Base-by-base conservation (phyloP, 2,888 invertebrate genomes). In the Taphrorychus bicolor region DNA sequence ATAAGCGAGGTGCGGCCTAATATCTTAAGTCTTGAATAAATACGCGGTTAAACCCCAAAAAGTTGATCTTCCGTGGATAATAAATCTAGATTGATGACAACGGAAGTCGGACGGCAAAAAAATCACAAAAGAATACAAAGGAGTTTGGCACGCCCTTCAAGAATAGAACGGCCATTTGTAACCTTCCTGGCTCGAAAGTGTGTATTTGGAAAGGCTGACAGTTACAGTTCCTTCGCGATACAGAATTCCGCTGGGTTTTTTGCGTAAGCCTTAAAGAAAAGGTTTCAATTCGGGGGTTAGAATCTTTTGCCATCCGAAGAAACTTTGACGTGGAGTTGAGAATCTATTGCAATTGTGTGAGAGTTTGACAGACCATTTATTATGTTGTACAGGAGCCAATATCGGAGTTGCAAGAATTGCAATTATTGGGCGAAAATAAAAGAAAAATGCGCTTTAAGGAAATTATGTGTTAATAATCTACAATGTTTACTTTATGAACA, bases 51-150 rank as follows among this genome's bases (percentile, higher is more conserved):
- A 60, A 52, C 52, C 54, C 51, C 45, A 23, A 22, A 49, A 40
- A 62, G 18, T 42, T 32, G 56, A 62, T 62, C 62, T 62, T 24
- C 19, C 16, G 45, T 21, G 58, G 17, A 53, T 59, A 64, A 64
- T 64, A 65, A 65, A 65, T 65, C 65, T 59, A 51, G 65, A 65
- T 65, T 58, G 65, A 65, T 59, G 65, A 59, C 53, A 18, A n/a
- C n/a, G 41, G 11, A 19, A 17, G 32, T 49, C 19, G 48, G n/a
- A 18, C 49, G 59, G 18, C n/a, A 22, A 7, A 59, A 49, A 24
- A 49, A 17, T 5, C 41, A 23, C 22, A 23, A 59, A 23, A 23
- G 41, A 45, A 59, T 58, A 51, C 59, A 53, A 65, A 49, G 42
- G 45, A 59, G 45, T 58, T 59, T 17, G 65, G 24, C 23, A 57